A percentile compares a stretch with the other conserved stretches of the same genome.
Evolutionary conservation across 2,888 invertebrate species (phyloP).

Genomic region (Periphyllus acericola): DNA sequence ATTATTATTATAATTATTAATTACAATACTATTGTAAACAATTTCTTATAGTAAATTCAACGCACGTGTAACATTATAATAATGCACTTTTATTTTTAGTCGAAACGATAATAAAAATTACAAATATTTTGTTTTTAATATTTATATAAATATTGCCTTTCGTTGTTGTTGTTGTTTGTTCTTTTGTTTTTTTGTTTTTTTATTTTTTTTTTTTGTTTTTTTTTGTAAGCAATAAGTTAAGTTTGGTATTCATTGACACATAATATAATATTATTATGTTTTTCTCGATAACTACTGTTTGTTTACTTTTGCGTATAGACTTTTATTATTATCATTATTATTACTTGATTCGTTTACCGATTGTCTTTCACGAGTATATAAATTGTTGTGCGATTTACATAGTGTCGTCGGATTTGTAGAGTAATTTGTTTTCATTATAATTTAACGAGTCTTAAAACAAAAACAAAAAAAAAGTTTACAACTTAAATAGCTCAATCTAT

Average conservation of each 20-base stretch:
- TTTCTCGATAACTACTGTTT: constrained; percentile 7
- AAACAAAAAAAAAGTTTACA: constrained; percentile 5
- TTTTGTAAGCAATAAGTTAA: constrained; percentile 42
- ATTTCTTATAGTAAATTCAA: constrained; percentile 44
- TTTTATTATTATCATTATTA: constrained; percentile 9
- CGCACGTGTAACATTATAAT: constrained; percentile 54
- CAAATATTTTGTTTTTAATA: constrained; percentile 17
- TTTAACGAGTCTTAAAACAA: constrained; percentile 2
- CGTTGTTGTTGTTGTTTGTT: constrained; percentile 34
- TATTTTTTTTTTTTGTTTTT: constrained; percentile 3
- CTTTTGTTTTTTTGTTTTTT: not conserved
- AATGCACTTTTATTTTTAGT: constrained; percentile 52
- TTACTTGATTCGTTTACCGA: constrained; percentile 39
- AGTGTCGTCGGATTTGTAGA: constrained; percentile 24
- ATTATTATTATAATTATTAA: not conserved
- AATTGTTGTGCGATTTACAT: constrained; percentile 24
- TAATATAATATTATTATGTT: not conserved
- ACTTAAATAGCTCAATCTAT: constrained; percentile 41
- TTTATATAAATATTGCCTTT: constrained; percentile 26
- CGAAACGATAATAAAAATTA: not conserved
- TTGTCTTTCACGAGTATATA: constrained; percentile 41
- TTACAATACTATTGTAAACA: constrained; percentile 48
- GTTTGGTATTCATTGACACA: not conserved
- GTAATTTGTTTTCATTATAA: not conserved
- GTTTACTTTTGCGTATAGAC: not conserved